Percentiles rank a stretch among this genome's conserved stretches.
Conservation (phyloP, 2,888 invertebrate genomes). For the Nephrotoma appendiculata region DNA sequence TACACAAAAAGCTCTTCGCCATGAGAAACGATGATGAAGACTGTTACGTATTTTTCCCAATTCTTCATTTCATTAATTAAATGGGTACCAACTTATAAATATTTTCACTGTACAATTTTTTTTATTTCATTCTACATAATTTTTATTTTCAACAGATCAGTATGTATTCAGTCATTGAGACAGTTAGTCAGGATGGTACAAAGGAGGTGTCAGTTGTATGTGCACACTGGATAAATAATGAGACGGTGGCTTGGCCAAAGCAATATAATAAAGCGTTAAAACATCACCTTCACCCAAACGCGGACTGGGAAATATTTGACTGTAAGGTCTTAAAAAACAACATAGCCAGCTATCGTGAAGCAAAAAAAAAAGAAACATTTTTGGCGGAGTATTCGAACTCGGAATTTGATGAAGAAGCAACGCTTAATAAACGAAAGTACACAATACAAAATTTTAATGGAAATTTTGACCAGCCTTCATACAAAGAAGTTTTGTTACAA, state of each 20-base stretch:
- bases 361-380: background rate
- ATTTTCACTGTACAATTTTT: background rate
- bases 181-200: background rate
- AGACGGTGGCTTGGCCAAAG: background rate
- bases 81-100: background rate
- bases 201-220: background rate
- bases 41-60: background rate
- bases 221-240: background rate
- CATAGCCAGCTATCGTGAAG: background rate
- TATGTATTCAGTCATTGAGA: background rate
- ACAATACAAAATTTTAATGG: background rate
- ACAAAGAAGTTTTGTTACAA: no score
- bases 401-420: background rate
- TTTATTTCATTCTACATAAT: background rate
- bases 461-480: background rate
- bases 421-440: background rate
- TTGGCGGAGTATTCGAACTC: background rate
- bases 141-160: background rate
- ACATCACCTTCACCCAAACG: background rate
- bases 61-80: background rate
- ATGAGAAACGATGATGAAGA: background rate
- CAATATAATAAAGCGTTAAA: background rate
- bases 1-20: background rate
- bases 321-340: background rate
- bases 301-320: background rate